Evolutionary conservation across 2,113 vertebrate genomes (phyloP).

Genomic region (Columbina picui): DNA sequence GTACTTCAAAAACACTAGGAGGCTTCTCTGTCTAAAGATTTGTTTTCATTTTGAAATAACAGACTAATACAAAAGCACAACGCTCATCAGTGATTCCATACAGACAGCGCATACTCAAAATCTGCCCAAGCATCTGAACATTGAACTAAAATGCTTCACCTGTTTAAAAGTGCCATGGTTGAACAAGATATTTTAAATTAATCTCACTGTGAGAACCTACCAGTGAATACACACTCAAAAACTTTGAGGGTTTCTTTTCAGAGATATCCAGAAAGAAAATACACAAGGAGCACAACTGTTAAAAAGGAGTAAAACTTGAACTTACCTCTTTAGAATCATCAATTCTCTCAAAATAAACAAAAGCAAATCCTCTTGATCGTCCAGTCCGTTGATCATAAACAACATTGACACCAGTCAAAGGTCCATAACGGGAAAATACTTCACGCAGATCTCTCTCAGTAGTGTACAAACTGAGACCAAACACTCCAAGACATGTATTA

Average conservation of each 20-base stretch:
- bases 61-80: neutral
- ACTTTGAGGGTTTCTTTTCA: neutral
- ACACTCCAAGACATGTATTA: conserved; percentile 92
- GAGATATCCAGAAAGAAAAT: neutral
- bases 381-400: conserved; percentile 94
- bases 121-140: neutral
- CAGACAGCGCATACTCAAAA: neutral
- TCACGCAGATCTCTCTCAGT: conserved; percentile 92
- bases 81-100: neutral
- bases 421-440: conserved; percentile 93
- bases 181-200: neutral
- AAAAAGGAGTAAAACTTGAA: neutral
- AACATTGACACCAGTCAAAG: conserved; percentile 90
- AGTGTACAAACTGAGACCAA: conserved; percentile 94
- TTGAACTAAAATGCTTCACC: neutral
- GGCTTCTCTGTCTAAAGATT: neutral
- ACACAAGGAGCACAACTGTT: neutral
- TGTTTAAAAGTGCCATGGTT: neutral
- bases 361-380: conserved; percentile 91
- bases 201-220: neutral
- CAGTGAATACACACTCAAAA: neutral
- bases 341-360: conserved; percentile 93
- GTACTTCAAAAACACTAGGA: neutral
- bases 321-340: conserved; percentile 94
- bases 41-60: neutral